phyloP scores from a whole-genome alignment of 2,113 vertebrate species.

The Panurus biarmicus region DNA sequence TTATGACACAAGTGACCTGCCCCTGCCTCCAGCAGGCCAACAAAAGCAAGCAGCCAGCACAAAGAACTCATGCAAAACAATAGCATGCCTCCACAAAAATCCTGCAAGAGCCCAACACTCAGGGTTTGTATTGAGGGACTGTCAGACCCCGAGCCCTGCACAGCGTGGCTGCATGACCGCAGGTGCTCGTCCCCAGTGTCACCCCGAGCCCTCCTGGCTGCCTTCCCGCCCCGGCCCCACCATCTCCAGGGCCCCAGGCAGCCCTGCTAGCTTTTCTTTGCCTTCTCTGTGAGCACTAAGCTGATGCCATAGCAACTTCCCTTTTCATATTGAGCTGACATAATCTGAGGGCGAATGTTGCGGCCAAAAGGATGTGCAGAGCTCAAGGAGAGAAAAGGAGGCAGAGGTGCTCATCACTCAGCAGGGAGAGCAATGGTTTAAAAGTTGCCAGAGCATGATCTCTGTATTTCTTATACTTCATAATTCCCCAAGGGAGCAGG shows the following conservation, averaged over 20 bases:
- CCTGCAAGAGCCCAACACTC: neutral
- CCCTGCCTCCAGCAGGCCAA: neutral
- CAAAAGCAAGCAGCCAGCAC: neutral
- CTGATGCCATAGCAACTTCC: slow-evolving; percentile 39
- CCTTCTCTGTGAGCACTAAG: neutral
- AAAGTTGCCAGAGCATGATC: neutral
- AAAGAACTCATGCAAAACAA: slow-evolving; percentile 13
- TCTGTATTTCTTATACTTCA: neutral
- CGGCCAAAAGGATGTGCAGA: neutral
- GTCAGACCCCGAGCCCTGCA: neutral
- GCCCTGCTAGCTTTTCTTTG: neutral
- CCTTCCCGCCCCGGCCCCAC: accelerated
- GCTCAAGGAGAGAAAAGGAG: neutral
- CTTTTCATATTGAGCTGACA: neutral
- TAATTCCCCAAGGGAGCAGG: neutral
- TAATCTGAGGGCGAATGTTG: neutral
- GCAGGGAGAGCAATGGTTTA: neutral
- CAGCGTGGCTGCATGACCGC: accelerated
- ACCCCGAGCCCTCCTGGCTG: accelerated
- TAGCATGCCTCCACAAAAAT: neutral
- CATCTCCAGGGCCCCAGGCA: neutral
- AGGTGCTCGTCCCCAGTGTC: neutral
- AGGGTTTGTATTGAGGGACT: neutral
- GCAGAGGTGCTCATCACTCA: neutral
- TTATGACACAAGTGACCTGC: neutral